A percentile compares a stretch with the other conserved stretches of the same genome.
phyloP scores from a whole-genome alignment of 2,888 invertebrate species.

The Ypsolopha sequella region DNA sequence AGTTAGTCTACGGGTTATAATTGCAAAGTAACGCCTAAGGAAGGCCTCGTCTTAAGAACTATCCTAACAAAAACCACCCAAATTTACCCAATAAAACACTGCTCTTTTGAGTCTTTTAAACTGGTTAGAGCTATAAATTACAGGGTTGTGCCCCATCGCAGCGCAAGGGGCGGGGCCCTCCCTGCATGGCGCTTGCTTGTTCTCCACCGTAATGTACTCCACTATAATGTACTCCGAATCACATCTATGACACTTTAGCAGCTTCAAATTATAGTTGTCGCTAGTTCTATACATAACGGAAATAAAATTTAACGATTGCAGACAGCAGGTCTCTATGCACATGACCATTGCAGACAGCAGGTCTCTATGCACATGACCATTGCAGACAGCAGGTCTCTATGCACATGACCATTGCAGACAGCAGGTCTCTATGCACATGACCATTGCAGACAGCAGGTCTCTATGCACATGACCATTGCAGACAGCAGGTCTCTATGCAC shows the following conservation, averaged over 20 bases:
- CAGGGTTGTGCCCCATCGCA: neutral
- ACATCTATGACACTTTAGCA: constrained; percentile 11
- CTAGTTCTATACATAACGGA: neutral
- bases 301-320: neutral
- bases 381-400: no score
- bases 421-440: no score
- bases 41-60: neutral
- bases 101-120: neutral
- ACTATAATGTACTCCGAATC: constrained; percentile 8
- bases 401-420: no score
- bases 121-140: neutral
- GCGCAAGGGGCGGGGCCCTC: constrained; percentile 4
- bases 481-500: no score
- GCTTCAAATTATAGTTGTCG: constrained; percentile 17
- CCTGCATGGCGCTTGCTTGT: constrained; percentile 2
- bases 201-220: constrained; percentile 5
- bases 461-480: no score
- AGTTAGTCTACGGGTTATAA: no score
- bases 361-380: no score
- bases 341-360: no score
- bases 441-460: no score
- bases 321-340: no score
- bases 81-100: neutral
- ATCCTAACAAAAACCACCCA: neutral
- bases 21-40: neutral